phyloP scores from a whole-genome alignment of 2,113 vertebrate species.

The Peromyscus leucopus region DNA sequence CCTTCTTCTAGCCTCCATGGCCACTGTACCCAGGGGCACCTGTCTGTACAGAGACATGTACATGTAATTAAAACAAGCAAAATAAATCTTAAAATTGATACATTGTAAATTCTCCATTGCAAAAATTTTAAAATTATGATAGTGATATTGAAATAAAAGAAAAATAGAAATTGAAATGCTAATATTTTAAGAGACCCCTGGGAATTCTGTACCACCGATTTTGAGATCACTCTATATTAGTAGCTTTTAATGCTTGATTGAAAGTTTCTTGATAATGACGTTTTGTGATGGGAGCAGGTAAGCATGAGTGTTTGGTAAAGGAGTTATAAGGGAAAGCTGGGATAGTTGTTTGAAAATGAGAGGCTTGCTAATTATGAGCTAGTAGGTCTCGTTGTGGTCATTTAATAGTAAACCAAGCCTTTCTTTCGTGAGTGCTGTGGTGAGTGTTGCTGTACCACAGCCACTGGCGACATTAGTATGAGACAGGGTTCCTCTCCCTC shows the following conservation, averaged over 20 bases:
- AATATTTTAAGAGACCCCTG: not conserved
- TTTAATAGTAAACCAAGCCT: conserved; percentile 86
- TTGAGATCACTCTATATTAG: not conserved
- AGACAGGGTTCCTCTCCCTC: conserved; percentile 76
- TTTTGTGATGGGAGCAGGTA: not conserved
- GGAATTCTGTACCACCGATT: accelerated
- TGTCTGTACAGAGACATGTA: not conserved
- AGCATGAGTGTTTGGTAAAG: not conserved
- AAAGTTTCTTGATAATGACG: not conserved
- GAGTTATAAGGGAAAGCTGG: not conserved
- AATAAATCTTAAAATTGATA: not conserved
- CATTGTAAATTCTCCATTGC: not conserved
- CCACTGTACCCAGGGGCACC: too few relatives aligned
- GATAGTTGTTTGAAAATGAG: not conserved
- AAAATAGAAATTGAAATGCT: not conserved
- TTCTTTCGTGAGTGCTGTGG: conserved; percentile 86
- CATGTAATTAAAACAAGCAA: not conserved
- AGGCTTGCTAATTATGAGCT: conserved; percentile 76
- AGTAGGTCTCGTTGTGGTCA: conserved; percentile 80
- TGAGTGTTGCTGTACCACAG: conserved; percentile 80
- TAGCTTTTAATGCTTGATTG: not conserved
- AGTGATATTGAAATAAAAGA: conserved; percentile 16
- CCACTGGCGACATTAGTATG: conserved; percentile 86
- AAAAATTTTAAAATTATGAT: conserved; percentile 19
- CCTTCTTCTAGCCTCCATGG: not conserved